These are phyloP conservation scores for Clarias laeviceps DNA, from an alignment of 2,797 vertebrate species.

Conservation along the genomic window DNA sequence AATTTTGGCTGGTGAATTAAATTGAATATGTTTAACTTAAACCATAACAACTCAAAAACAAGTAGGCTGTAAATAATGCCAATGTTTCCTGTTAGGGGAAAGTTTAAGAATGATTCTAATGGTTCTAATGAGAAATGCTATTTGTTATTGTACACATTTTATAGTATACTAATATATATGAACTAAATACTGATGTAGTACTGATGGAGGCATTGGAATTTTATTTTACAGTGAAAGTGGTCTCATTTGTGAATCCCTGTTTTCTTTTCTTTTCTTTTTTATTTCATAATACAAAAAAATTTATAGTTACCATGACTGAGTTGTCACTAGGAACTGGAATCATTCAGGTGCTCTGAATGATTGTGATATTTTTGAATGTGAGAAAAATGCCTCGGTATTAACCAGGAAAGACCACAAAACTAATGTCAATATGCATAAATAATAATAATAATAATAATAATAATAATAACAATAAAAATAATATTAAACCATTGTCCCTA, in stretches of 20 bases:
- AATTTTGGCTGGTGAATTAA: neutral
- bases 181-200: neutral
- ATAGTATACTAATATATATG: neutral
- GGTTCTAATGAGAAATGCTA: neutral
- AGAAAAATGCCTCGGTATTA: neutral
- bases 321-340: neutral
- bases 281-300: no score
- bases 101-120: neutral
- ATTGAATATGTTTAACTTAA: neutral
- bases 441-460: neutral
- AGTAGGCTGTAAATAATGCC: neutral
- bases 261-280: neutral
- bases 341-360: neutral
- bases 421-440: neutral
- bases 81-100: neutral
- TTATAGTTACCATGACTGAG: neutral
- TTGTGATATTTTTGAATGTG: neutral
- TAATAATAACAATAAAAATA: no score
- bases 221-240: neutral
- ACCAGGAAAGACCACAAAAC: conserved; percentile 2
- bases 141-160: neutral
- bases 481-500: neutral
- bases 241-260: neutral
- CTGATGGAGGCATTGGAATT: neutral
- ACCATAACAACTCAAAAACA: neutral